These are phyloP conservation scores for Rhinella marina DNA, from an alignment of 2,797 vertebrate species.

Conservation along the genomic window DNA sequence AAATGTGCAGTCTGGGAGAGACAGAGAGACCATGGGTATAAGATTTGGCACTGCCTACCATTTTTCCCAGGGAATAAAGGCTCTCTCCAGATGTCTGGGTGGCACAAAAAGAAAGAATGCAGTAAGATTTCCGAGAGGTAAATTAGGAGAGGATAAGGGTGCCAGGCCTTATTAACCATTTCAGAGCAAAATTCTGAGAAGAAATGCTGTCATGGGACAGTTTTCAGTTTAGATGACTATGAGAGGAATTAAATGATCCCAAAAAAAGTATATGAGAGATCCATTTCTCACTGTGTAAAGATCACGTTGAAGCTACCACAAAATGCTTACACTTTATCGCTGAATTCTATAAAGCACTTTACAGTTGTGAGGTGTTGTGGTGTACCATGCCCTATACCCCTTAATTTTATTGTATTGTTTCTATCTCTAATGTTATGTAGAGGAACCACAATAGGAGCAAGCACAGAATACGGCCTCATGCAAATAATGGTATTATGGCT, in stretches of 20 bases:
- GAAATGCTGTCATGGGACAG: not conserved
- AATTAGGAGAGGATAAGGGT: slow-evolving; percentile 45
- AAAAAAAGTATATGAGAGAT: not conserved
- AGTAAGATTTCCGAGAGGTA: slow-evolving; percentile 59
- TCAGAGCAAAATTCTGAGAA: slow-evolving; percentile 17
- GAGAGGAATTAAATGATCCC: not conserved
- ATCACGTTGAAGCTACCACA: no score
- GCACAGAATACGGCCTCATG: not conserved
- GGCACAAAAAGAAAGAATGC: slow-evolving; percentile 60
- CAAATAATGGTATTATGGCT: no score
- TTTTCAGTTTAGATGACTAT: not conserved
- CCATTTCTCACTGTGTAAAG: not conserved
- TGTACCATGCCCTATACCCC: not conserved
- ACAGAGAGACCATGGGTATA: slow-evolving; percentile 52
- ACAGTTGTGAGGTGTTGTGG: not conserved
- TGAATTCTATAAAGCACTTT: no score
- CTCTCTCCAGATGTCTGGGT: slow-evolving; percentile 61
- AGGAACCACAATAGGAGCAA: not conserved
- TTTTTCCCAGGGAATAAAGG: slow-evolving; percentile 61
- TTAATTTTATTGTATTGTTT: not conserved
- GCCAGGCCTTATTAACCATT: slow-evolving; percentile 55
- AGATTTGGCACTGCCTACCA: slow-evolving; percentile 57
- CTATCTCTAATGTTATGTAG: not conserved
- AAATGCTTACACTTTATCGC: no score
- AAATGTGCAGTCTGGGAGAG: slow-evolving; percentile 57